Conservation (phyloP, 2,113 vertebrate genomes). For the Sinocyclocheilus anshuiensis region DNA sequence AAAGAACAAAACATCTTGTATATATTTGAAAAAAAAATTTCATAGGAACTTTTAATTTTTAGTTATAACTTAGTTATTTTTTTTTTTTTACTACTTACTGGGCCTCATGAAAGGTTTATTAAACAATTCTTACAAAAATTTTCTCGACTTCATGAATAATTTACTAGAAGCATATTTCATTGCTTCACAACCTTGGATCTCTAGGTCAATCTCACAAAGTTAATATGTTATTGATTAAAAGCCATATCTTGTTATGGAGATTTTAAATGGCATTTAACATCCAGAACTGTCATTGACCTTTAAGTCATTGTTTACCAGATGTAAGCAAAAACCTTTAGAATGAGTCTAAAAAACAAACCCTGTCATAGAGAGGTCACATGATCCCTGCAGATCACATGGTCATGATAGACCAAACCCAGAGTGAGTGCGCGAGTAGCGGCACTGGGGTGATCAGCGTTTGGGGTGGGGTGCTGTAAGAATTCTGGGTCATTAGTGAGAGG, state of each 20-base stretch:
- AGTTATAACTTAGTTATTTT: too few species aligned
- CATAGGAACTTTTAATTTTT: too few species aligned
- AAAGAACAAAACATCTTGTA: too few species aligned
- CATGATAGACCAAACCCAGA: conserved; percentile 50
- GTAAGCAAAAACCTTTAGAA: neutral
- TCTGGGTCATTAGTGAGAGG: conserved; percentile 17
- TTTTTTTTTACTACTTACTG: too few species aligned
- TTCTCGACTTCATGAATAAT: too few species aligned
- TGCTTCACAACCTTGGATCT: neutral
- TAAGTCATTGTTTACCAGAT: neutral
- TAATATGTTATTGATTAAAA: neutral
- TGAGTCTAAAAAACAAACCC: conserved; percentile 34
- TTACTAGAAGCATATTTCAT: neutral
- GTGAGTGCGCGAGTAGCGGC: conserved; percentile 12
- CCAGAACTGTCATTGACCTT: neutral
- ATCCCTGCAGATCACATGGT: conserved; percentile 51
- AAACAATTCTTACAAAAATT: too few species aligned
- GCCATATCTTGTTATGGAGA: neutral
- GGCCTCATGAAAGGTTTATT: too few species aligned
- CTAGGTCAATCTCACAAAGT: neutral
- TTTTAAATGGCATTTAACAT: neutral
- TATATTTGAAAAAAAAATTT: too few species aligned
- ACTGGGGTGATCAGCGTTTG: conserved; percentile 32
- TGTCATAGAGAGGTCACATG: conserved; percentile 52
- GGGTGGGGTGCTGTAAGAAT: conserved; percentile 20